Evolutionary conservation across 2,797 vertebrate genomes (phyloP).

Genomic region (Micromesistius poutassou): DNA sequence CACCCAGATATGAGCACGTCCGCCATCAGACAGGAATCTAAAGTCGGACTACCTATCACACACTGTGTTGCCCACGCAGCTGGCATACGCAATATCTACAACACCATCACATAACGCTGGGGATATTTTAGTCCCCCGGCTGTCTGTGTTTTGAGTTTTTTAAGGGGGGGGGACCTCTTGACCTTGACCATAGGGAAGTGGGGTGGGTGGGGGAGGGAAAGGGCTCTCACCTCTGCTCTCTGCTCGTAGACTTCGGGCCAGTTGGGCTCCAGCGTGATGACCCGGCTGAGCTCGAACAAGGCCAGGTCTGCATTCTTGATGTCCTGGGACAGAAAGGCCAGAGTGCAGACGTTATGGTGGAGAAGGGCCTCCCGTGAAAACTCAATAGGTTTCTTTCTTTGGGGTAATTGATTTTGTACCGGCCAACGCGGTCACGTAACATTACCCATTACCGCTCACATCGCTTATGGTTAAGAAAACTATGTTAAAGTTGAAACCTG

Average conservation of each 20-base stretch:
- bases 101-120: neutral
- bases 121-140: neutral
- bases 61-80: neutral
- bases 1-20: neutral
- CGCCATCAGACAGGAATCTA: neutral
- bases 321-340: conserved; percentile 74
- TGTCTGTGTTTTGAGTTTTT: neutral
- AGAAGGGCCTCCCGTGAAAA: neutral
- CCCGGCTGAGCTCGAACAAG: conserved; percentile 89
- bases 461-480: neutral
- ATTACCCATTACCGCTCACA: neutral
- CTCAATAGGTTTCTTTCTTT: neutral
- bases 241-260: conserved; percentile 94
- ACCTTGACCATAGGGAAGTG: neutral
- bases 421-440: neutral
- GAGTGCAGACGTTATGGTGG: neutral
- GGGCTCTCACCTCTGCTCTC: conserved; percentile 87
- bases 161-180: neutral
- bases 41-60: neutral
- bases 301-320: conserved; percentile 96
- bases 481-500: neutral
- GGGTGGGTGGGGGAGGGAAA: neutral
- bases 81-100: neutral
- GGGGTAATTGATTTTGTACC: neutral
- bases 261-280: conserved; percentile 87